Conservation (phyloP, 2,888 invertebrate species). For the Diadegma fenestrale region DNA sequence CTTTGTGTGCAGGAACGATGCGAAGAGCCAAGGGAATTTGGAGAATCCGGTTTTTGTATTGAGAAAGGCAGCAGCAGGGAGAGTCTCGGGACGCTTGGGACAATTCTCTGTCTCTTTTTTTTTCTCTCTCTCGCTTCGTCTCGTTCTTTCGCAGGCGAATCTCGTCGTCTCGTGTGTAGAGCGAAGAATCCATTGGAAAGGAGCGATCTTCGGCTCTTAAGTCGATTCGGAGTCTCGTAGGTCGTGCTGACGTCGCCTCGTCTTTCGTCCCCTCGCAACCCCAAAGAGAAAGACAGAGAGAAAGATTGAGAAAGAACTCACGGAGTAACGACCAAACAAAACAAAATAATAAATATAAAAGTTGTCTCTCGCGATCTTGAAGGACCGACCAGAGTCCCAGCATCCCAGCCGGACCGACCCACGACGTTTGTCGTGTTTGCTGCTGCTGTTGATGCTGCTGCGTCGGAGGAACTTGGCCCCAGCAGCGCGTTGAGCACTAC, state of each 20-base stretch:
- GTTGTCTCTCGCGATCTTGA: slow-evolving; percentile 48
- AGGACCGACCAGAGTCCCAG: slow-evolving; percentile 10
- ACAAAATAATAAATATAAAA: slow-evolving; percentile 26
- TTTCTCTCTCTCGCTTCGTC: not conserved
- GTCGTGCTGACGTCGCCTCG: slow-evolving; percentile 62
- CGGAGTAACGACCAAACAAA: slow-evolving; percentile 35
- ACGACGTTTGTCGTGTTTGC: slow-evolving; percentile 37
- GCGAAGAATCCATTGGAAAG: slow-evolving; percentile 57
- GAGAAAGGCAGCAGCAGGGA: slow-evolving; percentile 68
- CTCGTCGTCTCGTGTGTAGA: slow-evolving; percentile 16
- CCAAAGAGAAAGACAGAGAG: not conserved
- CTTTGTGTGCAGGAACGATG: slow-evolving; percentile 46
- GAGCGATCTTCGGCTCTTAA: slow-evolving; percentile 69
- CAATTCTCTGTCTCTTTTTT: slow-evolving; percentile 37
- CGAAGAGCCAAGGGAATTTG: slow-evolving; percentile 64
- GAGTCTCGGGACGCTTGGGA: slow-evolving; percentile 62
- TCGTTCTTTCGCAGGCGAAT: not conserved
- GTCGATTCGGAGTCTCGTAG: slow-evolving; percentile 70
- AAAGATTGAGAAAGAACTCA: slow-evolving; percentile 32
- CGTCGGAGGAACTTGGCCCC: slow-evolving; percentile 48
- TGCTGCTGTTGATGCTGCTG: not conserved
- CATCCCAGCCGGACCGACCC: slow-evolving; percentile 3
- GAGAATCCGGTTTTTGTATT: slow-evolving; percentile 70
- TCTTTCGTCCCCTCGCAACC: slow-evolving; percentile 35
- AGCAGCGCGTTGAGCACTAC: slow-evolving; percentile 26